Evolutionary conservation across 2,888 invertebrate species (phyloP), one percentile per base, ranked within the genome.

Genomic region (Pammene fasciana): DNA sequence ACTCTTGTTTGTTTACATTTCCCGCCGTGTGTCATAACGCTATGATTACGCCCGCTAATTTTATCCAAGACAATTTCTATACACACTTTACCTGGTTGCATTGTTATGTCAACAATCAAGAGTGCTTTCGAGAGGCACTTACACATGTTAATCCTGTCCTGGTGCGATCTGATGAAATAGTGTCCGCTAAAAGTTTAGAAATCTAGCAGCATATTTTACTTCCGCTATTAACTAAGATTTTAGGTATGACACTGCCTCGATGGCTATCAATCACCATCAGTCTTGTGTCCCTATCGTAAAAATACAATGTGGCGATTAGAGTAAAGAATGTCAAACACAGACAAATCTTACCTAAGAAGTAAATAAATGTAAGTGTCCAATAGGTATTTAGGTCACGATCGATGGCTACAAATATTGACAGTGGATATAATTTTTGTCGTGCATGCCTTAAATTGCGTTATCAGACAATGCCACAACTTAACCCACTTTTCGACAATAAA

Each of bases 111-210:
- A 34, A 11, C 83, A 84, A 85, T 76, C 79, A 79, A 71, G 74
- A 86, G 85, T 86, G 84, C 75, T 84, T 86, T 61, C 82, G 85
- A 87, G 86, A 85, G 84, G 74, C 76, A 78, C 78, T 78, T 73
- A 76, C 72, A 68, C 68, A 34, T 75, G 67, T 56, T 60, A 59
- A 70, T 60, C 52, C 46, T n/a, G 52, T 60, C 52, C 38, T n/a
- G 34, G 52, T 13, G 26, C 55, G 13, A 62, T 41, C 65, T 70
- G 41, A 61, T 61, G 70, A 70, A 60, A 48, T 60, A 67, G 56
- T 52, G 38, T 41, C 26, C 43, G 43, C 52, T 52, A 54, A 68
- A 62, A 38, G 45, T 70, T 70, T 60, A 65, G 65, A 70, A 70
- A 70, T 65, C 65, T 65, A 59, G 50, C 14, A 45, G 26, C 16